These are phyloP conservation scores for Tinea pellionella DNA, from an alignment of 2,888 invertebrate species.

Conservation along the genomic window DNA sequence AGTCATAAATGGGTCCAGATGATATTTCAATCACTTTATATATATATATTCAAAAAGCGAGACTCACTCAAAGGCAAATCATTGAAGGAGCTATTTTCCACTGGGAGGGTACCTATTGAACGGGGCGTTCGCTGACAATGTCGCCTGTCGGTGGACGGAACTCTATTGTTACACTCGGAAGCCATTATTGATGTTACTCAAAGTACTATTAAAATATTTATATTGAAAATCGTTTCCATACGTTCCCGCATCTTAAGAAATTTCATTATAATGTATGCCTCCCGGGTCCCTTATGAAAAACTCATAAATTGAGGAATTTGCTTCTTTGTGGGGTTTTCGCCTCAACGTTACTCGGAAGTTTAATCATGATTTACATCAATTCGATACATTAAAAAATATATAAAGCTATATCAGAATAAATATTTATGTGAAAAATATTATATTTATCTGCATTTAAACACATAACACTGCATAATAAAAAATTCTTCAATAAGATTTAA, in stretches of 20 bases:
- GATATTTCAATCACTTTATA: slow-evolving; percentile 40
- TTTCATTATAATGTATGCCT: slow-evolving; percentile 10
- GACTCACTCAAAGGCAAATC: slow-evolving; percentile 45
- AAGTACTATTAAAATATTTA: slow-evolving; percentile 56
- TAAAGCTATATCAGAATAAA: not conserved
- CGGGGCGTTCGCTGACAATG: slow-evolving; percentile 37
- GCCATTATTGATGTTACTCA: slow-evolving; percentile 63
- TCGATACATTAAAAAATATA: not conserved
- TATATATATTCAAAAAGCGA: slow-evolving; percentile 36
- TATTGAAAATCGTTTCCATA: slow-evolving; percentile 47
- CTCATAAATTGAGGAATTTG: slow-evolving; percentile 8
- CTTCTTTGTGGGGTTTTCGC: not conserved
- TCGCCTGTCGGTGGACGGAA: slow-evolving; percentile 52
- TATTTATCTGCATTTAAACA: not conserved
- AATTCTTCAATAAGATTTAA: too few species aligned
- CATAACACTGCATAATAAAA: too few species aligned
- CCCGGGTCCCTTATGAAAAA: not conserved
- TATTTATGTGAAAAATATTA: not conserved
- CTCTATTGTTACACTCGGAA: slow-evolving; percentile 58
- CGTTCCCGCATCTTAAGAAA: slow-evolving; percentile 8
- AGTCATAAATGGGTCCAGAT: slow-evolving; percentile 20
- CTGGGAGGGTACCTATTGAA: slow-evolving; percentile 46
- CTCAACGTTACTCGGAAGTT: not conserved
- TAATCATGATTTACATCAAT: not conserved
- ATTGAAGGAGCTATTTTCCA: slow-evolving; percentile 56